Percentiles rank a stretch among this genome's conserved stretches.
Conservation (phyloP, 2,113 vertebrate genomes). For the Todiramphus saurophagus region DNA sequence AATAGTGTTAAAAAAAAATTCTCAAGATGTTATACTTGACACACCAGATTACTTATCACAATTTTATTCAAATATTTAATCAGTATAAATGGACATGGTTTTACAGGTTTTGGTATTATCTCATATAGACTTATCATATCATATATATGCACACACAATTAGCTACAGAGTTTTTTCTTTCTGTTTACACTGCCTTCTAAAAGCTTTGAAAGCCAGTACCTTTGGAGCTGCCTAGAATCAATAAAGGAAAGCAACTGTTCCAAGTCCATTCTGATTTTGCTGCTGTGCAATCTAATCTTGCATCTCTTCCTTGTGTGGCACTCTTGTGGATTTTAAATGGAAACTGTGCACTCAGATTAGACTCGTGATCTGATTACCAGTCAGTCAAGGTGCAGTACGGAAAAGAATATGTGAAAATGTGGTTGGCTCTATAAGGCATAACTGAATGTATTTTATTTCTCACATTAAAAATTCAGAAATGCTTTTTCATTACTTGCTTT, state of each 20-base stretch:
- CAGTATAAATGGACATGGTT: not conserved
- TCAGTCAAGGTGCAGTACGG: not conserved
- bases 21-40: not conserved
- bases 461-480: not conserved
- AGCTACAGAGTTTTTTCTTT: not conserved
- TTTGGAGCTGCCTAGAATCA: not conserved
- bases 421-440: not conserved
- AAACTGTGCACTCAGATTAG: not conserved
- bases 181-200: not conserved
- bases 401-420: not conserved
- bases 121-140: not conserved
- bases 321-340: not conserved
- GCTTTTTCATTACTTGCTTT: not conserved
- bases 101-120: not conserved
- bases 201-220: not conserved
- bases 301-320: not conserved
- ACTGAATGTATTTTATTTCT: not conserved
- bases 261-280: not conserved
- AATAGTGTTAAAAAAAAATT: not conserved
- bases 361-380: not conserved
- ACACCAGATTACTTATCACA: not conserved
- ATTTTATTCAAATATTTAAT: not conserved
- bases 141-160: not conserved
- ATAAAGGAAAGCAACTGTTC: not conserved
- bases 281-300: not conserved